Conservation (phyloP, 2,113 vertebrate species). For the Calidris pygmaea region DNA sequence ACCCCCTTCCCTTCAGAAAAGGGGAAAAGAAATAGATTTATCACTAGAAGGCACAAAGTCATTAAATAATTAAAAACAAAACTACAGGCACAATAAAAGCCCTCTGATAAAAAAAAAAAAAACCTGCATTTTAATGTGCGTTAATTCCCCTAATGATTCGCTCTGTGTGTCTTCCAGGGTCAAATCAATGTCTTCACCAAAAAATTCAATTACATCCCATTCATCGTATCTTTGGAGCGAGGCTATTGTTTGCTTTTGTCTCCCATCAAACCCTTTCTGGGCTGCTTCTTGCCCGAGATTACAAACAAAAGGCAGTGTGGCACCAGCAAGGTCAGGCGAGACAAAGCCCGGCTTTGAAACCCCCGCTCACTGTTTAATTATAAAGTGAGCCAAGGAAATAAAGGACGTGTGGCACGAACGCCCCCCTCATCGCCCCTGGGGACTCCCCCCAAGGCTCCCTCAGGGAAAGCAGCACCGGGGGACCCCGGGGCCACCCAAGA, state of each 20-base stretch:
- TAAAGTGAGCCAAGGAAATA: accelerated
- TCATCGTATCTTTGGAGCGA: slow-evolving; percentile 77
- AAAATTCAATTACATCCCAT: slow-evolving; percentile 82
- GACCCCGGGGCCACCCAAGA: not conserved
- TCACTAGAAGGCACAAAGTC: slow-evolving; percentile 76
- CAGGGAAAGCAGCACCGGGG: not conserved
- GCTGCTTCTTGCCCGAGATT: slow-evolving; percentile 62
- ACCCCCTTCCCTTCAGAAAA: not conserved
- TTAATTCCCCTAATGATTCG: slow-evolving; percentile 79
- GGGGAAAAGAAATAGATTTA: slow-evolving; percentile 65
- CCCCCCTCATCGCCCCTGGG: accelerated
- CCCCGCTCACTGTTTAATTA: not conserved
- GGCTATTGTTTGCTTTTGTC: slow-evolving; percentile 85
- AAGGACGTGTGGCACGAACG: accelerated
- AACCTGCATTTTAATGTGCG: slow-evolving; percentile 67
- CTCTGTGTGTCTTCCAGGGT: slow-evolving; percentile 75
- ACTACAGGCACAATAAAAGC: slow-evolving; percentile 76
- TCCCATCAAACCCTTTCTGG: slow-evolving; percentile 81
- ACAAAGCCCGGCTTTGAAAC: slow-evolving; percentile 49
- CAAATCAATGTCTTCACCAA: slow-evolving; percentile 81
- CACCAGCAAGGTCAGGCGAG: slow-evolving; percentile 83
- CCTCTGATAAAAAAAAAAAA: slow-evolving; percentile 59
- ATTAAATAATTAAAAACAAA: slow-evolving; percentile 84
- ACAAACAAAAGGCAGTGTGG: slow-evolving; percentile 63
- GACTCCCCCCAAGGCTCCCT: accelerated